phyloP scores from a whole-genome alignment of 2,113 vertebrate species.

The Psilopsiagon aurifrons region DNA sequence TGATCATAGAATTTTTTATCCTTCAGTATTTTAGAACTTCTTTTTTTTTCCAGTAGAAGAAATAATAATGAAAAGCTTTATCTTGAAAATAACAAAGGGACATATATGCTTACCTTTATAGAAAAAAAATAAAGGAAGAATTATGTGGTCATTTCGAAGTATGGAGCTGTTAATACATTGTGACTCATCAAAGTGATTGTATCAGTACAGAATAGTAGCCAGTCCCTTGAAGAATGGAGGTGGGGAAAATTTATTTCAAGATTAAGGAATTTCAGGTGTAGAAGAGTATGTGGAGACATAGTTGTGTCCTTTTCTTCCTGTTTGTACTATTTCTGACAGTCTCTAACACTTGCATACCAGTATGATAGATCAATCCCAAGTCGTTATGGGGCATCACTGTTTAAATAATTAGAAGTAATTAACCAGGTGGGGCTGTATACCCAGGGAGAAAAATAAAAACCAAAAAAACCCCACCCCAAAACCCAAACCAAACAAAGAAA shows the following conservation, averaged over 20 bases:
- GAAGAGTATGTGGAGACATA: background rate
- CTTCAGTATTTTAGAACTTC: background rate
- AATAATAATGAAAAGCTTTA: background rate
- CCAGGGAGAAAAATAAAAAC: background rate
- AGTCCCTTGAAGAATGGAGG: background rate
- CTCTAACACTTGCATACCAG: background rate
- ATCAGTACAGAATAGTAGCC: background rate
- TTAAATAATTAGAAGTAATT: background rate
- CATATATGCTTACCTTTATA: background rate
- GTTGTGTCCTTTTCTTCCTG: background rate
- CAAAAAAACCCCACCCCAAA: too few species aligned
- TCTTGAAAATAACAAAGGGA: background rate
- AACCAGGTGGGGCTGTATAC: background rate
- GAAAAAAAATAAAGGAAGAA: background rate
- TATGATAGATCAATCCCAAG: background rate
- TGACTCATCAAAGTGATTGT: fast-evolving
- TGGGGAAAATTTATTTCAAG: background rate
- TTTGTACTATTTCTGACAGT: background rate
- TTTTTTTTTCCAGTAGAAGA: background rate
- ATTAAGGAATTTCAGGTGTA: background rate
- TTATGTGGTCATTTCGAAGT: background rate
- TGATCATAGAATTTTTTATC: background rate
- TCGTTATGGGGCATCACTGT: background rate
- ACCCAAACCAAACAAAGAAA: too few species aligned
- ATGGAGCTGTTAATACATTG: background rate